Base-by-base conservation (phyloP, 2,113 vertebrate genomes). In the Redunca redunca region DNA sequence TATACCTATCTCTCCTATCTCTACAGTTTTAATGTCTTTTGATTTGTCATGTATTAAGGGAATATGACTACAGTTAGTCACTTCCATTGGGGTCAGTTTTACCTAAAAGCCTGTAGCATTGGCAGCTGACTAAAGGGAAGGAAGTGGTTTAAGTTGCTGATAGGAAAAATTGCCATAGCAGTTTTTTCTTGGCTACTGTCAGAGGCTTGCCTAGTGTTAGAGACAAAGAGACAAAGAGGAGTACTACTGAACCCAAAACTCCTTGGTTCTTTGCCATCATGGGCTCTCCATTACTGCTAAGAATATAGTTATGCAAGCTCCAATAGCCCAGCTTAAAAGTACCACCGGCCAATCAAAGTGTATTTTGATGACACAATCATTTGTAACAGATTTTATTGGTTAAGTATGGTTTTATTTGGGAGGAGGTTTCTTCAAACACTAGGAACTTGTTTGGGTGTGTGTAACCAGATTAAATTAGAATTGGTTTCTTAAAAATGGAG, bases 401-500 rank as follows among this genome's bases (percentile, higher is more conserved):
- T 91, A 84, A 91, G 78, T 80, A 67, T 33, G 26, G 53, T 93
- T 96, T 96, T 81, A 87, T 82, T 94, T 71, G 55, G 78, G 50
- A 55, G 64, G 25, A 57, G 28, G 19, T 93, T 94, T 48, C 57
- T 83, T 90, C 46, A 74, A 95, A 96, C 60, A 53, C 55, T 46
- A 88, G 88, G 43, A 67, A n/a, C 17, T 78, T 82, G 1, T 67
- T 77, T 92, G 26, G 67, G 33, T 83, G 25, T 67, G 11, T 25
- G 1, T 92, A 97, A 96, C 21, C 83, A 81, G 80, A 92, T 77
- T 94, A 92, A 94, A 92, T 60, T 91, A 89, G 57, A 95, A 81
- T 28, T 96, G 46, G 17, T 36, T 94, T 95, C 40, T 94, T 77
- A 90, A 87, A 86, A 28, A 52, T 77, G 23, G n/a, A 88, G 55